Evolutionary conservation across 1,140 invertebrate species (phyloP), one percentile per base, ranked within the genome.

Genomic region (Arion vulgaris): DNA sequence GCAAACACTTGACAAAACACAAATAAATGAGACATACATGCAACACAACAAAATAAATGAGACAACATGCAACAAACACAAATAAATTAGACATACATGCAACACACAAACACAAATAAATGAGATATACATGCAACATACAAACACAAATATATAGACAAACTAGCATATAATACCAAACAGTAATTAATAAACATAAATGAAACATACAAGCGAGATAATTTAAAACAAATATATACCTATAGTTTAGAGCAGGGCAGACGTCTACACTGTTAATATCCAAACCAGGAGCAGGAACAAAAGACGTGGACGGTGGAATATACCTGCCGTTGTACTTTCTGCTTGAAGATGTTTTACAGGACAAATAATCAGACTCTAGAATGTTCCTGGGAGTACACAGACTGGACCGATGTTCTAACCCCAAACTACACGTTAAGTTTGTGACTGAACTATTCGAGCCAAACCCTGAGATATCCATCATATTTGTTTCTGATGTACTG

Each of bases 241-340:
- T 75, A 45, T 75, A 75, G n/a, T 75, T 49, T 5, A 75, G 41
- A 11, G 73, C 73, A 51, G 32, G 73, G 34, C 73, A 75, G 1
- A 51, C 28, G 41, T 75, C 73, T n/a, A 75, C 41, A 34, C 26
- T 28, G 0, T 13, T 38, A 32, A 45, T 75, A 15, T 51, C 73
- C 28, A 45, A 9, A 17, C 73, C 45, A 1, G 73, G 2, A 36
- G 45, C 23, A 7, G 62, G 62, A 26, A 0, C 39, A 51, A 75
- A 75, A 28, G 73, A 17, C 32, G 73, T 28, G 19, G 73, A 75
- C 0, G 73, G 73, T n/a, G 41, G n/a, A n/a, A n/a, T n/a, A 66
- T 66, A 34, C 19, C 62, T 17, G n/a, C 19, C 45, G 11, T 11
- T 39, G 26, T 38, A 62, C 49, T 53, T 66, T 78, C 76, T 45